A percentile compares a stretch with the other conserved stretches of the same genome.
Evolutionary conservation across 1,140 invertebrate species (phyloP).

Genomic region (Brachionus calyciflorus): DNA sequence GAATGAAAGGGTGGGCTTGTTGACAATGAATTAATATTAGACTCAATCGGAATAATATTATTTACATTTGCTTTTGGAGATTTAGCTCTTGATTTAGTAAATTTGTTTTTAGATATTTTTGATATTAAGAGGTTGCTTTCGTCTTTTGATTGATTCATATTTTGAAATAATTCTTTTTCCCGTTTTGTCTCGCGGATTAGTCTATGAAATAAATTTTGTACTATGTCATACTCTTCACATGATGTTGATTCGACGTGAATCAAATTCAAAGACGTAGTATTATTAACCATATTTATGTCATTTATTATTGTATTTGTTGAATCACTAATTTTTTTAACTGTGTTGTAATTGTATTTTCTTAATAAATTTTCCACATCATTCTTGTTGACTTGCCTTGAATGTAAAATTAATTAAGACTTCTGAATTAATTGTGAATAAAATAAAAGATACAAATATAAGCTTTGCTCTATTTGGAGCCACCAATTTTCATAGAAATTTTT

Average conservation of each 20-base stretch:
- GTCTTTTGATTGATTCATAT: not conserved
- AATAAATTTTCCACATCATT: not conserved
- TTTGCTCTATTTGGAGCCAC: no score
- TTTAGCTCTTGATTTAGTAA: slow-evolving; percentile 5
- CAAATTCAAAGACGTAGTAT: not conserved
- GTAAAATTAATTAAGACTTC: no score
- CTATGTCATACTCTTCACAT: slow-evolving; percentile 19
- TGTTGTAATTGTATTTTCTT: not conserved
- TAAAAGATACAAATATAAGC: no score
- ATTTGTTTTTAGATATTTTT: not conserved
- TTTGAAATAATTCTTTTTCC: slow-evolving; percentile 4
- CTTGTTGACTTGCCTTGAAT: not conserved
- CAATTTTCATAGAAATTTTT: no score
- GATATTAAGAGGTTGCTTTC: not conserved
- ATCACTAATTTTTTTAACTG: not conserved
- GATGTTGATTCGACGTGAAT: not conserved
- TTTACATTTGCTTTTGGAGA: slow-evolving; percentile 5
- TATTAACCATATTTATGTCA: not conserved
- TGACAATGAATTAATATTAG: not conserved
- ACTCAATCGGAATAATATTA: not conserved
- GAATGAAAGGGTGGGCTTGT: slow-evolving; percentile 3
- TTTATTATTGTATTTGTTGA: slow-evolving; percentile 31
- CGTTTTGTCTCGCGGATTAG: not conserved
- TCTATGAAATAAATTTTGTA: slow-evolving; percentile 27
- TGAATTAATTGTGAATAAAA: no score